A percentile compares a stretch with the other conserved stretches of the same genome.
These are phyloP conservation scores for Odocoileus hemionus DNA, from an alignment of 2,113 vertebrate genomes.

Conservation along the genomic window DNA sequence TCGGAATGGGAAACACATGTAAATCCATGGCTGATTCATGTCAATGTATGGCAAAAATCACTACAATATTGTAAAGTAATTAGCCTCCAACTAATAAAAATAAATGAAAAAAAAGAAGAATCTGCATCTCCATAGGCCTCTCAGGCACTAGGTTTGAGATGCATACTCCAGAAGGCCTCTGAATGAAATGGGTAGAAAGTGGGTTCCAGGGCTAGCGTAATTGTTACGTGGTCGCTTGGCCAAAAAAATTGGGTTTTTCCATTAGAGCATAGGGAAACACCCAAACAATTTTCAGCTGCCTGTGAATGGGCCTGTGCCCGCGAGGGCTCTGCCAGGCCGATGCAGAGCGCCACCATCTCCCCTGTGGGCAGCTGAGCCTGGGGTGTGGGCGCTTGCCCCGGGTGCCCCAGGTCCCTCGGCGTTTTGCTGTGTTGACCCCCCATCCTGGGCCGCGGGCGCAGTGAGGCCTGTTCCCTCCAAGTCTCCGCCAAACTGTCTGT, in stretches of 20 bases:
- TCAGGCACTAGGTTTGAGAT: neutral
- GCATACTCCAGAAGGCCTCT: neutral
- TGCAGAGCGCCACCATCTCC: fast-evolving
- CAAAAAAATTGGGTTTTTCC: neutral
- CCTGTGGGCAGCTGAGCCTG: fast-evolving
- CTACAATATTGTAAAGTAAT: neutral
- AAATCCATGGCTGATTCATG: too few species aligned
- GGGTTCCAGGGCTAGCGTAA: neutral
- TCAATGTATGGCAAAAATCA: too few species aligned
- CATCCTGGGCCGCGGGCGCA: fast-evolving
- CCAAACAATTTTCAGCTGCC: neutral
- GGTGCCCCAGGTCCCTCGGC: neutral
- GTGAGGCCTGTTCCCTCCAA: neutral
- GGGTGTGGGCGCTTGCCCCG: fast-evolving
- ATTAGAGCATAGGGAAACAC: neutral
- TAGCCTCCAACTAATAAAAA: neutral
- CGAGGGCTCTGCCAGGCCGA: neutral
- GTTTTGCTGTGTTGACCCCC: neutral
- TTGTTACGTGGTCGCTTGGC: neutral
- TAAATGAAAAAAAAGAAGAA: neutral
- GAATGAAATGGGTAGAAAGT: neutral
- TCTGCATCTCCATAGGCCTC: neutral
- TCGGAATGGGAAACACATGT: too few species aligned
- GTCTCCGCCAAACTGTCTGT: neutral
- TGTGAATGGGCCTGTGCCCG: neutral